phyloP scores from a whole-genome alignment of 53 echinoderm and acorn worm genomes.

The Stichopus horrens region DNA sequence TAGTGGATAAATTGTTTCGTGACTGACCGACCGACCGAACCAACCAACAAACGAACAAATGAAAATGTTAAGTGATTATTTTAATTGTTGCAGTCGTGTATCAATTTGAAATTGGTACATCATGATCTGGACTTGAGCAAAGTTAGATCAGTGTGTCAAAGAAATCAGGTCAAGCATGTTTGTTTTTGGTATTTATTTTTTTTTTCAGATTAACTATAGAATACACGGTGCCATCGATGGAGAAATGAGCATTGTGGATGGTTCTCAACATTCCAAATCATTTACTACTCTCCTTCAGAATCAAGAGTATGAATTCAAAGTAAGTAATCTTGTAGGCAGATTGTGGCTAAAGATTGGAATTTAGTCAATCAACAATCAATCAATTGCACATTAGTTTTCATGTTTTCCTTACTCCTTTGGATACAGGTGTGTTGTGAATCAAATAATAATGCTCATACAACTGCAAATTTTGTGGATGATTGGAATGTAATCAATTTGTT shows the following conservation, averaged over 20 bases:
- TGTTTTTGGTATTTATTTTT: not conserved
- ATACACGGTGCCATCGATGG: not conserved
- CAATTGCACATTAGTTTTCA: not conserved
- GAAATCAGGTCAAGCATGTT: not conserved
- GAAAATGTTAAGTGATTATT: no score
- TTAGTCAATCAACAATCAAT: not conserved
- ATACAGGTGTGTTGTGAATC: no score
- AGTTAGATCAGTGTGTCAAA: not conserved
- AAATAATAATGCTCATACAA: no score
- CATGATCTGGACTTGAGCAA: no score
- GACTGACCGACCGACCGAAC: no score
- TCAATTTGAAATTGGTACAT: no score
- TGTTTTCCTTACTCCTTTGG: not conserved
- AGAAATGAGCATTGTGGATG: not conserved
- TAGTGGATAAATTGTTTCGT: no score
- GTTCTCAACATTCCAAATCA: not conserved
- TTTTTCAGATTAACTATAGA: not conserved
- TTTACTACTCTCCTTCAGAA: conserved; percentile 7
- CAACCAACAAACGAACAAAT: no score
- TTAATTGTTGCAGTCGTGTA: no score
- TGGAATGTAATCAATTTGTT: no score
- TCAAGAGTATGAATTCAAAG: not conserved
- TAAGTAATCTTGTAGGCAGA: not conserved
- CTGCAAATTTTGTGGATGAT: no score
- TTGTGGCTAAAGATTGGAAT: not conserved